Evolutionary conservation across 2,797 vertebrate species (phyloP).

Genomic region (Melanogrammus aeglefinus): DNA sequence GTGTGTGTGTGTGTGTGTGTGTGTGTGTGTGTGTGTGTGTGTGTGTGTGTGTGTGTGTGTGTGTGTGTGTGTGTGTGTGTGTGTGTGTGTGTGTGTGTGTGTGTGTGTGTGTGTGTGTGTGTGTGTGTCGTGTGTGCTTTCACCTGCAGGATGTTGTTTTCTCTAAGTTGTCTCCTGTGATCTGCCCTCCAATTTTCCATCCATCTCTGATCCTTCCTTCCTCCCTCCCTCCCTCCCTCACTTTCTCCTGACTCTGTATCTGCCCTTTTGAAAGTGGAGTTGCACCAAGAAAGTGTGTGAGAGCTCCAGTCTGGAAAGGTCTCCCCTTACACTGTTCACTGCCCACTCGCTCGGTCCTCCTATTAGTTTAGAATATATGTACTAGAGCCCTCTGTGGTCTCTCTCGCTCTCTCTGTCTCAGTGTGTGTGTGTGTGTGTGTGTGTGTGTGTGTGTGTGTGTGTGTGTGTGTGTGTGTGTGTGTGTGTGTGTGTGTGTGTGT

Average conservation of each 20-base stretch:
- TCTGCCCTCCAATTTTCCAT: conserved; percentile 56
- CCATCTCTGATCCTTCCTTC: conserved; percentile 46
- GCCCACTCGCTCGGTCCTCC: conserved; percentile 35
- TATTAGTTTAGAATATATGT: conserved; percentile 13
- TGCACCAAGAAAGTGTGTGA: conserved; percentile 34
- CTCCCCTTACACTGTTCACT: conserved; percentile 26
- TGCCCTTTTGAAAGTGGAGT: conserved; percentile 47
- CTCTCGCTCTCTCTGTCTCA: neutral
- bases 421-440: too few relatives aligned
- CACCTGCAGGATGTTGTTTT: conserved; percentile 62
- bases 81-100: conserved; percentile 32
- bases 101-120: conserved; percentile 42
- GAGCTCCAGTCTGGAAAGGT: conserved; percentile 31
- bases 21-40: conserved; percentile 9
- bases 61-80: too few relatives aligned
- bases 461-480: neutral
- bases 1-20: conserved; percentile 8
- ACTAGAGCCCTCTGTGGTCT: neutral
- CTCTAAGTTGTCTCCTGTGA: conserved; percentile 55
- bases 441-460: too few relatives aligned
- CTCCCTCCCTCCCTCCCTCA: conserved; percentile 21
- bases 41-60: too few relatives aligned
- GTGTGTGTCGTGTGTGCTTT: conserved; percentile 33
- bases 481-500: conserved; percentile 27
- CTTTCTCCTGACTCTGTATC: conserved; percentile 51